A percentile compares a stretch with the other conserved stretches of the same genome.
phyloP scores from a whole-genome alignment of 2,888 invertebrate species.

The Lissocephala sabroskyi region DNA sequence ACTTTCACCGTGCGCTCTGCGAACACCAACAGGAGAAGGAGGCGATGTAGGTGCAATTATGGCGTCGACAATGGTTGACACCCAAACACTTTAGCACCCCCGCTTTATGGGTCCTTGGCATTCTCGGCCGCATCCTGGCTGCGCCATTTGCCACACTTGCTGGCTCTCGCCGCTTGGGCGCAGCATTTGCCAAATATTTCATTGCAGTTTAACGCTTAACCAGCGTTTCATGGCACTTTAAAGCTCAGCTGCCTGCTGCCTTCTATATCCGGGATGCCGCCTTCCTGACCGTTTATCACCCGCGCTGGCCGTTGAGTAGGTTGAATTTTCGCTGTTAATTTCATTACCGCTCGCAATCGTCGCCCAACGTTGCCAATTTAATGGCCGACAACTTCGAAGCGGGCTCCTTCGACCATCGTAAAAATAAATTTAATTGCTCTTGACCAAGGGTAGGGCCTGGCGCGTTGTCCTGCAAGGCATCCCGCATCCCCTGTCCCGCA shows the following conservation, averaged over 20 bases:
- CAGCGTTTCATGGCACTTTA: conserved; percentile 49
- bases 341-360: conserved; percentile 43
- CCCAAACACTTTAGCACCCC: conserved; percentile 21
- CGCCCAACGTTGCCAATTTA: conserved; percentile 21
- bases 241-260: conserved; percentile 30
- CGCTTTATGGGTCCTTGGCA: neutral
- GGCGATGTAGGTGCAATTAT: conserved; percentile 26
- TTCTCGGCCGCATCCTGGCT: neutral
- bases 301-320: neutral
- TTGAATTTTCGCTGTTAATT: conserved; percentile 35
- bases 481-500: conserved; percentile 31
- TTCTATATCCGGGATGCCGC: neutral
- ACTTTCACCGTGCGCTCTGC: conserved; percentile 7
- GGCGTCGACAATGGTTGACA: conserved; percentile 23
- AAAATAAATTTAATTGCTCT: conserved; percentile 60
- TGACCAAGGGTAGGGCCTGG: conserved; percentile 22
- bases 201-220: conserved; percentile 54
- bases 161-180: neutral
- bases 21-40: neutral
- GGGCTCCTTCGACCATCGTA: conserved; percentile 38
- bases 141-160: neutral
- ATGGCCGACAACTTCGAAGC: neutral
- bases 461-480: conserved; percentile 2
- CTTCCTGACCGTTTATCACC: conserved; percentile 51
- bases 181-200: conserved; percentile 28